phyloP scores from a whole-genome alignment of 2,797 vertebrate genomes.

The Callimico goeldii region DNA sequence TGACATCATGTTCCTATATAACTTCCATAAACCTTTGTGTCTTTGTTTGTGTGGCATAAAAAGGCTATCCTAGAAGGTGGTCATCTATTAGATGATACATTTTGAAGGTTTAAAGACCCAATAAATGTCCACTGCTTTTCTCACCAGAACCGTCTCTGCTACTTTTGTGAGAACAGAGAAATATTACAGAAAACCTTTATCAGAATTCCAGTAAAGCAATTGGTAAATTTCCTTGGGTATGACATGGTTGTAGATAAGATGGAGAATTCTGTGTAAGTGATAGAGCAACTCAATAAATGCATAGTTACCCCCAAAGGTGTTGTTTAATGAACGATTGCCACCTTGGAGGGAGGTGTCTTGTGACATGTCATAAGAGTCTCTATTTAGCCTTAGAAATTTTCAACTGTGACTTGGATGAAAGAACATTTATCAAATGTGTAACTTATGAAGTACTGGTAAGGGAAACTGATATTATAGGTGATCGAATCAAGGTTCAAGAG shows the following conservation, averaged over 20 bases:
- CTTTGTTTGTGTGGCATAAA: neutral
- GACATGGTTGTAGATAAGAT: neutral
- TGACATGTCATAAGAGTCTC: neutral
- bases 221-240: neutral
- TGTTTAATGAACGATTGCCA: neutral
- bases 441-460: neutral
- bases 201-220: conserved; percentile 10
- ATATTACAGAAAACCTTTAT: neutral
- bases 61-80: neutral
- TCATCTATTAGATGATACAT: neutral
- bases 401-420: neutral
- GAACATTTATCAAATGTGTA: conserved; percentile 25
- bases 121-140: neutral
- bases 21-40: neutral
- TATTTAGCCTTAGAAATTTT: neutral
- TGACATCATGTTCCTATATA: neutral
- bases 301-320: neutral
- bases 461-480: neutral
- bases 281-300: neutral
- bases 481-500: neutral
- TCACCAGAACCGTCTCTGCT: neutral
- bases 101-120: neutral
- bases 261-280: neutral
- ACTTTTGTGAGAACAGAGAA: neutral
- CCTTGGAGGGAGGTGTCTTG: neutral